Conservation (phyloP, 2,797 vertebrate species). For the Sphenopsis melanotis region DNA sequence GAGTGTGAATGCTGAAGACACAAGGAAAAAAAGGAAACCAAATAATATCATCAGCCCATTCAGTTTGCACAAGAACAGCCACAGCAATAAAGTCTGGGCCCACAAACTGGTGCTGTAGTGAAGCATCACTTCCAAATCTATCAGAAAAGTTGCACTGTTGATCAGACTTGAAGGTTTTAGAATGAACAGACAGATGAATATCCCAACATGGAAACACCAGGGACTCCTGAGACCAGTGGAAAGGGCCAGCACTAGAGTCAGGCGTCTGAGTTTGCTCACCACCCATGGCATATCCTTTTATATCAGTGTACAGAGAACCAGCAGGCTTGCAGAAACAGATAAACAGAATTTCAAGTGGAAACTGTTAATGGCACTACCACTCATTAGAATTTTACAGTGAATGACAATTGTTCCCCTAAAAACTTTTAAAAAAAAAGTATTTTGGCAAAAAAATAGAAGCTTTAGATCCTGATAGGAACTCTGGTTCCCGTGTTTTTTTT, state of each 20-base stretch:
- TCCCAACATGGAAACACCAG: neutral
- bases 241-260: neutral
- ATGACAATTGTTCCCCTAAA: neutral
- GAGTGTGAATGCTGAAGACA: neutral
- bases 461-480: neutral
- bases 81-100: neutral
- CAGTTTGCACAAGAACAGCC: neutral
- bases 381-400: neutral
- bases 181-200: neutral
- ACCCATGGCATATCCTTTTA: neutral
- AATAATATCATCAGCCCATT: neutral
- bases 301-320: neutral
- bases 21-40: neutral
- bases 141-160: neutral
- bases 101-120: neutral
- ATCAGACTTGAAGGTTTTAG: neutral
- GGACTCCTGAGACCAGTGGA: neutral
- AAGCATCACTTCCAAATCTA: neutral
- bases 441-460: neutral
- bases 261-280: neutral
- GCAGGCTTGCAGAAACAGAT: neutral
- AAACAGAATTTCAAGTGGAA: neutral
- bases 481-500: neutral
- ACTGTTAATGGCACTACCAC: neutral
- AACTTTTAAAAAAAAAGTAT: neutral